Evolutionary conservation across 2,113 vertebrate species (phyloP).

Genomic region (Zootoca vivipara): DNA sequence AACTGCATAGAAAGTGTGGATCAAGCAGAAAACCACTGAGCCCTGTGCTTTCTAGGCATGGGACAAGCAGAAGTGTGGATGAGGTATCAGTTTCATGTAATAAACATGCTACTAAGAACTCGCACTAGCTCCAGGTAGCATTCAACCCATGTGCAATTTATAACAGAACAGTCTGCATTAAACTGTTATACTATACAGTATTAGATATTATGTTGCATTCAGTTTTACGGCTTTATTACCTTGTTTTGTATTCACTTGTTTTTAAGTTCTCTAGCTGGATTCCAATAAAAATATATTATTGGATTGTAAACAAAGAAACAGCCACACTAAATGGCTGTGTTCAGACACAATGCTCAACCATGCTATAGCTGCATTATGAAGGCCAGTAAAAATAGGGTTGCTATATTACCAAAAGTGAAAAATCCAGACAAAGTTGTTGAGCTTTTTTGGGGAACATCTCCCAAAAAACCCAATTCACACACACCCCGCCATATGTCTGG

Average conservation of each 20-base stretch:
- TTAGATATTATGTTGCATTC: not conserved
- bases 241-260: not conserved
- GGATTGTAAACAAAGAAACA: not conserved
- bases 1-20: too few species aligned
- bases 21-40: too few species aligned
- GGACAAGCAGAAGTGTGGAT: too few species aligned
- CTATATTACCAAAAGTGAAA: not conserved
- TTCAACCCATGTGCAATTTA: not conserved
- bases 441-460: too few species aligned
- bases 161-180: not conserved
- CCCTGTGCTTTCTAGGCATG: too few species aligned
- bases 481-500: too few species aligned
- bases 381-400: not conserved
- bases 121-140: too few species aligned
- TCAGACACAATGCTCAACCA: not conserved
- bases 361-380: not conserved
- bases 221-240: not conserved
- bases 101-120: too few species aligned
- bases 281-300: not conserved
- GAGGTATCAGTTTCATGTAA: too few species aligned
- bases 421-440: not conserved
- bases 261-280: not conserved
- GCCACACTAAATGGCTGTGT: not conserved
- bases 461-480: too few species aligned
- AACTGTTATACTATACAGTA: not conserved